Evolutionary conservation across 2,888 invertebrate genomes (phyloP).

Genomic region (Parnassius glacialis): DNA sequence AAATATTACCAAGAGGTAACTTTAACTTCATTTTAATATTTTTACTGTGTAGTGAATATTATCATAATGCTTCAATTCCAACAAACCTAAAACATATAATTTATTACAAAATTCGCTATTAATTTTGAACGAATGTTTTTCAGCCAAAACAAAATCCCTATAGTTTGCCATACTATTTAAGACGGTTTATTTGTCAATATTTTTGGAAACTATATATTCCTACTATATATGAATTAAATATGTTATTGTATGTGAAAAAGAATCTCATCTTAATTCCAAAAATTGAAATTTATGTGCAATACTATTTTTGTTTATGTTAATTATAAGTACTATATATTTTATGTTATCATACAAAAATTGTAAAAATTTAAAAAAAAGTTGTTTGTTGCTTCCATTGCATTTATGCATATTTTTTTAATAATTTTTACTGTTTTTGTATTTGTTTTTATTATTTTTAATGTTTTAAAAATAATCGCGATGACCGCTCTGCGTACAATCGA

Average conservation of each 20-base stretch:
- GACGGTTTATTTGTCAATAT: too few species aligned
- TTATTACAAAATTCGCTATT: not conserved
- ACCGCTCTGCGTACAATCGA: slow-evolving; percentile 47
- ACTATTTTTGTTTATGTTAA: slow-evolving; percentile 22
- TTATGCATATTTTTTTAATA: not conserved
- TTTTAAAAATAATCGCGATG: slow-evolving; percentile 44
- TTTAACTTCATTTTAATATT: too few species aligned
- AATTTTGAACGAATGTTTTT: too few species aligned
- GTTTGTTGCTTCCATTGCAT: slow-evolving; percentile 1
- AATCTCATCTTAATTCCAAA: slow-evolving; percentile 39
- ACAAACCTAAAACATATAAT: slow-evolving; percentile 1
- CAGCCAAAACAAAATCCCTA: too few species aligned
- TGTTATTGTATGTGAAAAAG: slow-evolving; percentile 17
- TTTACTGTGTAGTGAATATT: slow-evolving; percentile 2
- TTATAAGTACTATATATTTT: slow-evolving; percentile 22
- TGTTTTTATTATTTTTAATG: slow-evolving; percentile 28
- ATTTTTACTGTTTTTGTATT: slow-evolving; percentile 22
- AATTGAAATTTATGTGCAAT: slow-evolving; percentile 29
- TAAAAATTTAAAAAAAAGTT: slow-evolving; percentile 2
- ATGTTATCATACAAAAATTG: not conserved
- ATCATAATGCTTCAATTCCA: slow-evolving; percentile 1
- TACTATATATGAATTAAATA: not conserved
- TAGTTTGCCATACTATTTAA: too few species aligned
- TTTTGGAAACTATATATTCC: too few species aligned
- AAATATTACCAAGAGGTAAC: too few species aligned